Conservation (phyloP, 2,113 vertebrate species). For the Oreamnos americanus region DNA sequence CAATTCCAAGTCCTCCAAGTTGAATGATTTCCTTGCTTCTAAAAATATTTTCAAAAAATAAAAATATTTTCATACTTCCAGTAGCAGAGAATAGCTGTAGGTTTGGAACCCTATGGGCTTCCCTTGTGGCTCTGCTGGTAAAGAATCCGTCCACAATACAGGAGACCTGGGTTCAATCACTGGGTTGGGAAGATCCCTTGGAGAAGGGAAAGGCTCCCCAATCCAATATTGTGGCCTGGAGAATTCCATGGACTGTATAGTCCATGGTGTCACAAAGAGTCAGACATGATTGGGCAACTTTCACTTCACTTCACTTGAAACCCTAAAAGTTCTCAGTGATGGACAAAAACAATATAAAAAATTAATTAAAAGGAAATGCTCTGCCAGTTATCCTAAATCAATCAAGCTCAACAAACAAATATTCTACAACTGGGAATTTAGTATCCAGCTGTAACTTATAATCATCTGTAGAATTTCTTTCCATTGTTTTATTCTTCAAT, state of each 20-base stretch:
- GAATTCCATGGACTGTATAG: background rate
- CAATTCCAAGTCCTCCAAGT: background rate
- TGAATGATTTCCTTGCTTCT: background rate
- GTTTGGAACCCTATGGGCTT: background rate
- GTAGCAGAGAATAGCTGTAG: background rate
- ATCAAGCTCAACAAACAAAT: background rate
- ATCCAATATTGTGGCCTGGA: background rate
- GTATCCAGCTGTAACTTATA: background rate
- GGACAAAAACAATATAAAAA: background rate
- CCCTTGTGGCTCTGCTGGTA: background rate
- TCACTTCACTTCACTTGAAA: background rate
- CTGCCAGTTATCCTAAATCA: background rate
- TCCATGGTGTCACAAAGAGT: background rate
- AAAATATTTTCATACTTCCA: background rate
- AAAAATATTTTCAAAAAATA: conserved; percentile 30
- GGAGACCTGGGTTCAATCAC: background rate
- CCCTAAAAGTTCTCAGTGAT: background rate
- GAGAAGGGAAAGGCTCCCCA: background rate
- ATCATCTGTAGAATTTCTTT: background rate
- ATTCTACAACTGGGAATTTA: background rate
- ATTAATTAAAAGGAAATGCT: background rate
- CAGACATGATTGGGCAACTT: background rate
- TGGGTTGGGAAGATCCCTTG: background rate
- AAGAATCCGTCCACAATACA: accelerated
- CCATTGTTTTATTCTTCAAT: background rate